Conservation (phyloP, 2,888 invertebrate genomes). For the Noctua pronuba region DNA sequence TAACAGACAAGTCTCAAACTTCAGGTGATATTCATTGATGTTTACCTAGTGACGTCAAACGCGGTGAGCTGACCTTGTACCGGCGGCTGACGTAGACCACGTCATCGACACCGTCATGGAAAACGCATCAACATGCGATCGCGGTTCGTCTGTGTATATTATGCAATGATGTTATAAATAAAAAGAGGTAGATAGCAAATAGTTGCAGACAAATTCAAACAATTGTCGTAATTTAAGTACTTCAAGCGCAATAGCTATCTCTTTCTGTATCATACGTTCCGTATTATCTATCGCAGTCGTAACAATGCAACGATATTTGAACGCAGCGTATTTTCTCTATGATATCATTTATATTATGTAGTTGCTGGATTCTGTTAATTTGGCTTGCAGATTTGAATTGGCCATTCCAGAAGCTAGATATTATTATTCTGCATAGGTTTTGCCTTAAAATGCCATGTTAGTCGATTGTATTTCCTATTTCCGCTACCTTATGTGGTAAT, state of each 20-base stretch:
- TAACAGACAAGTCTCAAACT: background rate
- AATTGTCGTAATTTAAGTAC: no score
- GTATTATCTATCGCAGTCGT: no score
- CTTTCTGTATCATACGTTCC: no score
- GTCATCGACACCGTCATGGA: conserved; percentile 30
- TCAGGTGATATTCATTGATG: conserved; percentile 28
- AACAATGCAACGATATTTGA: no score
- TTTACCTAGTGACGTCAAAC: conserved; percentile 33
- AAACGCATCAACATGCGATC: conserved; percentile 10
- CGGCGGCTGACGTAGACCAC: conserved; percentile 34
- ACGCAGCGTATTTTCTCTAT: no score
- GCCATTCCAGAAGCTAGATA: background rate
- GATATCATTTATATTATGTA: no score
- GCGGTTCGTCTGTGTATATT: background rate
- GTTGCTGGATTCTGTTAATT: background rate
- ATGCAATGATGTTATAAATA: no score
- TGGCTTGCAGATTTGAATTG: background rate
- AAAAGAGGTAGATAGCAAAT: no score
- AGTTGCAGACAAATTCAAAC: no score
- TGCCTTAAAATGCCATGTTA: background rate
- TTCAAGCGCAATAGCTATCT: no score
- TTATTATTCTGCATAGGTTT: background rate
- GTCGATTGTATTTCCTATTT: background rate
- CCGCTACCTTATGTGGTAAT: background rate
- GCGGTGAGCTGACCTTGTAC: conserved; percentile 31